Evolutionary conservation across 1,140 invertebrate species (phyloP), one percentile per base, ranked within the genome.

Genomic region (Solenopsis invicta): DNA sequence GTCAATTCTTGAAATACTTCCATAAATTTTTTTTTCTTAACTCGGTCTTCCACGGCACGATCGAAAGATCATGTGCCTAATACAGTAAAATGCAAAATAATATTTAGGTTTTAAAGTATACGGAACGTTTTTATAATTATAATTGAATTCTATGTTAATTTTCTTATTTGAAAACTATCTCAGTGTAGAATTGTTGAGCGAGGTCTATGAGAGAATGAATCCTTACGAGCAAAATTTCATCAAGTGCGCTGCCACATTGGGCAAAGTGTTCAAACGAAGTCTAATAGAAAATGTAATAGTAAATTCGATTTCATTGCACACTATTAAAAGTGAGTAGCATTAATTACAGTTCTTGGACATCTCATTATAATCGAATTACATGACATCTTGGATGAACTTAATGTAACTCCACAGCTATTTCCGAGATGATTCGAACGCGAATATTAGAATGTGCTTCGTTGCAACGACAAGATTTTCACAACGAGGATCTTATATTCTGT

Each of bases 161-260:
- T 82, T 13, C 3, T 50, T 12, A 24, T n/a, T 29, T 75, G 1
- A 16, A 41, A n/a, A 41, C 1, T 74, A 12, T 59, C 41, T 50
- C 5, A 29, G 16, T 29, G 29, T n/a, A 91, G 90, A 80, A n/a
- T 24, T 92, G 16, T 66, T 74, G 29, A 21, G 21, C 34, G 62
- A 88, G 37, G 89, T 92, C 5, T 92, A 85, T 24, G 13, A 84
- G 5, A 77, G 37, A 66, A 90, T 93, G 72, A 95, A 94, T 0
- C 92, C 95, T 0, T 96, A 96, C 86, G 96, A 97, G 88, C 96
- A 97, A 91, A 93, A 96, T 81, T 87, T 97, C 4, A 87, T 97
- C 0, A 96, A 96, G 91, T 96, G 96, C 78, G 96, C 95, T 4
- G 94, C 96, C 0, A 94, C 96, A 0, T 88, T 97, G 4, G 96